phyloP scores from a whole-genome alignment of 2,888 invertebrate species.

The Drosophila borealis region DNA sequence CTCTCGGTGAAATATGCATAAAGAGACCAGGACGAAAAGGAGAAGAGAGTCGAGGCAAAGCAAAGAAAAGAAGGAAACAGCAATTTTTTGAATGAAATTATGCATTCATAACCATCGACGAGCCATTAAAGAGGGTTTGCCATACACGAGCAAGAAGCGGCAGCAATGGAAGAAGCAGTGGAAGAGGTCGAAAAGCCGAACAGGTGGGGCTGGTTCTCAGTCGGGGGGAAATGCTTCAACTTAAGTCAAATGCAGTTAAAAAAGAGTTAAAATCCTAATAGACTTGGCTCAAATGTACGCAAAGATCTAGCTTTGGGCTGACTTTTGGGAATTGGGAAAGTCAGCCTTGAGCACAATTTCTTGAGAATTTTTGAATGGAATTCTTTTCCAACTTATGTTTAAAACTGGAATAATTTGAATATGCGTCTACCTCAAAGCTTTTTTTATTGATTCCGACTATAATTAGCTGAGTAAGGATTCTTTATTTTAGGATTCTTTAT shows the following conservation, averaged over 20 bases:
- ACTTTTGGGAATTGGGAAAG: background rate
- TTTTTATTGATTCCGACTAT: too few relatives aligned
- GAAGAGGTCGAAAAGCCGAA: conserved; percentile 31
- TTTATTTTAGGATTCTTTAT: too few relatives aligned
- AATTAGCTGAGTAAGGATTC: too few relatives aligned
- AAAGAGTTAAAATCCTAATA: conserved; percentile 36
- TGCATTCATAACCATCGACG: conserved; percentile 73
- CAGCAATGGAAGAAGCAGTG: background rate
- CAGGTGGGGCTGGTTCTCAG: conserved; percentile 31
- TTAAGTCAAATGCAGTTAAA: conserved; percentile 40
- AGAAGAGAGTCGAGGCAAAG: background rate
- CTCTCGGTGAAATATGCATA: conserved; percentile 47
- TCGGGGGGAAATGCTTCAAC: conserved; percentile 19
- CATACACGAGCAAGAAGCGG: conserved; percentile 5
- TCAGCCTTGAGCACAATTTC: background rate
- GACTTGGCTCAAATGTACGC: conserved; percentile 15
- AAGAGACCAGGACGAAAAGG: background rate
- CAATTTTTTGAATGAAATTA: conserved; percentile 73
- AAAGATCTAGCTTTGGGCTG: conserved; percentile 4
- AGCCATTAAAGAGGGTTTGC: conserved; percentile 52
- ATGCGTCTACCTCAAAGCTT: too few relatives aligned
- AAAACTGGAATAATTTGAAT: too few relatives aligned
- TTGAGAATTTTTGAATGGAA: background rate
- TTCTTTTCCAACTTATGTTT: background rate
- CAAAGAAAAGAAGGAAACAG: conserved; percentile 39